Conservation (phyloP, 2,113 vertebrate species). For the Poicephalus gulielmi region DNA sequence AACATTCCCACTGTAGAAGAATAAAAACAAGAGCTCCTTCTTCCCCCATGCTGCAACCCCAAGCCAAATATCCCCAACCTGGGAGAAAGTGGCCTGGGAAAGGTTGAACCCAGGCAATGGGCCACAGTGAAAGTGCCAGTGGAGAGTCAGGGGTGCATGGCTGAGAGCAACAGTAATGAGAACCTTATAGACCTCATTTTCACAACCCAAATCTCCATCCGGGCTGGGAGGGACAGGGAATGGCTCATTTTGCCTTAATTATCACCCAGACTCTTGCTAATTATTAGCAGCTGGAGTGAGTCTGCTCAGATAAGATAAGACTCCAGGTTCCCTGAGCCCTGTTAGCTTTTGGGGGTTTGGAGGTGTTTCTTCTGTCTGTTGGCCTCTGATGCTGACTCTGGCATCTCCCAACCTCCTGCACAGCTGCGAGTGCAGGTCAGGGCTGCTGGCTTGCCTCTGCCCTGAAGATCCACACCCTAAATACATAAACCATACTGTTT, state of each 20-base stretch:
- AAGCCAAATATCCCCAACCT: not conserved
- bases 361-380: not conserved
- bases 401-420: not conserved
- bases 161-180: rapidly evolving
- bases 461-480: not conserved
- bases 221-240: not conserved
- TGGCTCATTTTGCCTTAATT: conserved; percentile 32
- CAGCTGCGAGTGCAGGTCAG: not conserved
- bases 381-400: not conserved
- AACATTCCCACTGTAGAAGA: conserved; percentile 40
- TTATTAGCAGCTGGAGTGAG: conserved; percentile 17
- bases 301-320: conserved; percentile 29
- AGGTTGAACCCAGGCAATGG: not conserved
- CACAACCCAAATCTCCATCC: not conserved
- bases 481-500: not conserved
- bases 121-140: rapidly evolving
- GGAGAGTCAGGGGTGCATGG: not conserved
- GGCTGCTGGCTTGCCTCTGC: not conserved
- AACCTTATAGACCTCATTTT: not conserved
- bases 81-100: not conserved
- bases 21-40: conserved; percentile 32
- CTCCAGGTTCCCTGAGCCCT: not conserved
- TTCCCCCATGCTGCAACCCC: not conserved
- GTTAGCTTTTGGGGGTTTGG: not conserved
- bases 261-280: conserved; percentile 15